Conservation (phyloP, 2,113 vertebrate genomes). For the Chaetops frenatus region DNA sequence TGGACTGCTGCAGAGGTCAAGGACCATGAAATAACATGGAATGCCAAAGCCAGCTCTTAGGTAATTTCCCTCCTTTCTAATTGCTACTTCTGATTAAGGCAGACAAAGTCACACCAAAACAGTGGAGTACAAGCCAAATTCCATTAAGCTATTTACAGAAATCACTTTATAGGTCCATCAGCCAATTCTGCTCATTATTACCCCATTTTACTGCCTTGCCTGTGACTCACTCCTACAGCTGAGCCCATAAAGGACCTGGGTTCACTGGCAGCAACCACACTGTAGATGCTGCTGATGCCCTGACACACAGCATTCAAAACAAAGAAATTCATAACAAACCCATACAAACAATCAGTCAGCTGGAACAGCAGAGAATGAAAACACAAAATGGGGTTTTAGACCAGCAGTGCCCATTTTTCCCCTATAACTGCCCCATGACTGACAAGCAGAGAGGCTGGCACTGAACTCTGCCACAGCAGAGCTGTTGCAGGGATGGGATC, state of each 20-base stretch:
- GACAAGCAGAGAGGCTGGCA: not conserved
- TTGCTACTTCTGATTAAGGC: not conserved
- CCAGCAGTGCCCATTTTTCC: not conserved
- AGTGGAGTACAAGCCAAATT: not conserved
- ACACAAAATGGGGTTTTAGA: not conserved
- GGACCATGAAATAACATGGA: not conserved
- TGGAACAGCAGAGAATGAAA: accelerated
- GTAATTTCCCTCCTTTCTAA: not conserved
- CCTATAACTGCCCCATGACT: accelerated
- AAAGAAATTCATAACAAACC: not conserved
- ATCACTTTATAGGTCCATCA: not conserved
- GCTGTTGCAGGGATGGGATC: not conserved
- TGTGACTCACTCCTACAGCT: not conserved
- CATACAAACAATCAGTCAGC: not conserved
- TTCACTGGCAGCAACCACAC: not conserved
- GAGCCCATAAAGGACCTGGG: not conserved
- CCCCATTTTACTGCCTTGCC: not conserved
- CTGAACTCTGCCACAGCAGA: not conserved
- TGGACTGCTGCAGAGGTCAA: not conserved
- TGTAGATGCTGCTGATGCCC: not conserved
- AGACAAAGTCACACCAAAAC: not conserved
- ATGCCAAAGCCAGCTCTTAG: not conserved
- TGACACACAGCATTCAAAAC: not conserved
- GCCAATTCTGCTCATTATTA: not conserved
- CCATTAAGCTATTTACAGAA: not conserved